Conservation (phyloP, 2,888 invertebrate genomes). For the Phytoseiulus persimilis region DNA sequence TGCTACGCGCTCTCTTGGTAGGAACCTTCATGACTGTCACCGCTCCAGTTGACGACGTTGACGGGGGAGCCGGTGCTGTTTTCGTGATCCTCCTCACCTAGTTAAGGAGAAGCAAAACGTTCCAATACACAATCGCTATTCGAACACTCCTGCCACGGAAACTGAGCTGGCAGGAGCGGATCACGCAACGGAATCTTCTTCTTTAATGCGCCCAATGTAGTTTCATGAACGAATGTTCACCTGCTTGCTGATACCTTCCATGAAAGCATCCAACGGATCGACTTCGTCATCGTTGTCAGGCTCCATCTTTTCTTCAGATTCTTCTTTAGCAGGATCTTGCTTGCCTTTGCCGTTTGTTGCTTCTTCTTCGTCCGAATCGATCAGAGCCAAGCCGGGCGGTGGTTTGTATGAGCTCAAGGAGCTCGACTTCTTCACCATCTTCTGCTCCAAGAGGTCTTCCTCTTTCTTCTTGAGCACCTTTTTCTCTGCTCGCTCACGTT, state of each 20-base stretch:
- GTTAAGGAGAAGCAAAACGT: neutral
- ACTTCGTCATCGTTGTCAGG: conserved; percentile 48
- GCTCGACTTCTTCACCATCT: conserved; percentile 46
- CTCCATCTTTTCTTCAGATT: conserved; percentile 37
- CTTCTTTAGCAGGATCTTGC: neutral
- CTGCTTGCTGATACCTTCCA: conserved; percentile 63
- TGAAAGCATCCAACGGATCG: conserved; percentile 94
- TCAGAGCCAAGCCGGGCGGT: conserved; percentile 12
- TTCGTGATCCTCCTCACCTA: neutral
- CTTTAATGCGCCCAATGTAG: no score
- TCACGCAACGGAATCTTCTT: no score
- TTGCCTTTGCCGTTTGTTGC: neutral
- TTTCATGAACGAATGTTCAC: neutral
- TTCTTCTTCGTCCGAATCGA: conserved; percentile 40
- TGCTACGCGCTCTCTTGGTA: conserved; percentile 60
- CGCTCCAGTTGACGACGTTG: neutral
- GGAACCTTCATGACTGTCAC: conserved; percentile 64
- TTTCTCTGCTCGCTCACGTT: conserved; percentile 89
- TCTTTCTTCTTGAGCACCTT: conserved; percentile 67
- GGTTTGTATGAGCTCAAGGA: conserved; percentile 43
- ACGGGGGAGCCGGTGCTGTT: neutral
- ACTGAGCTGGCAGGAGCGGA: no score
- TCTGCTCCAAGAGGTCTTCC: conserved; percentile 44
- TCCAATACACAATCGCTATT: no score
- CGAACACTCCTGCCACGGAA: no score